Evolutionary conservation across 1,140 invertebrate species (phyloP).

Genomic region (Drosophila murphyi): DNA sequence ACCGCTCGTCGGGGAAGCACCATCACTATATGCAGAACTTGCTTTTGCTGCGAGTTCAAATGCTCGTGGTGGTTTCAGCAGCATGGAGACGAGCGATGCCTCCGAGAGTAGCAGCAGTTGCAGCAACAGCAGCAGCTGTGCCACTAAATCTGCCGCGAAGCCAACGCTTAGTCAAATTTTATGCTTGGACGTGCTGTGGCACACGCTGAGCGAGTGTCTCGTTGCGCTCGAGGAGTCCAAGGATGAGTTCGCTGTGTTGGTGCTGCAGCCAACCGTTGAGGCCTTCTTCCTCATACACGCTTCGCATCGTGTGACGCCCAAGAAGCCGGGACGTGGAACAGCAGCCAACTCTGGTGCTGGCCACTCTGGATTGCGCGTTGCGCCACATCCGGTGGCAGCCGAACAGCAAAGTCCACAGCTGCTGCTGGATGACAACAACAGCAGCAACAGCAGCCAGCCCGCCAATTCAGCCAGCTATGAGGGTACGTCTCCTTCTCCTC

Average conservation of each 20-base stretch:
- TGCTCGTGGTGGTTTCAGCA: not conserved
- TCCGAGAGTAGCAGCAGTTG: conserved; percentile 4
- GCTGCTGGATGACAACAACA: conserved; percentile 59
- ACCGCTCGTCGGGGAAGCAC: not conserved
- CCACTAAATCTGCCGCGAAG: conserved; percentile 52
- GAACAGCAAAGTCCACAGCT: conserved; percentile 51
- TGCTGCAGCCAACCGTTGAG: conserved; percentile 96
- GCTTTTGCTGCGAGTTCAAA: not conserved
- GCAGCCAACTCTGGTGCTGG: conserved; percentile 28
- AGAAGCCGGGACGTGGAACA: conserved; percentile 44
- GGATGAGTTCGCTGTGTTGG: conserved; percentile 97
- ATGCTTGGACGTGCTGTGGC: conserved; percentile 91
- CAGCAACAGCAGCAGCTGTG: conserved; percentile 15
- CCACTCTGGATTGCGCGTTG: conserved; percentile 7
- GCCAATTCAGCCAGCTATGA: conserved; percentile 48
- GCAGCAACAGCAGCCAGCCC: conserved; percentile 46
- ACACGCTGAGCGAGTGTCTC: conserved; percentile 92
- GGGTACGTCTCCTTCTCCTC: conserved; percentile 22
- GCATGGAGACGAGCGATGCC: conserved; percentile 17
- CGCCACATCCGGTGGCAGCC: conserved; percentile 1
- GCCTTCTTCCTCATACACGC: conserved; percentile 96
- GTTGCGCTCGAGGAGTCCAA: conserved; percentile 93
- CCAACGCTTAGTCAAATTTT: conserved; percentile 90
- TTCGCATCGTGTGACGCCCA: conserved; percentile 85
- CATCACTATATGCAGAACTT: not conserved